Conservation (phyloP, 2,888 invertebrate species). For the Mechanitis messenoides region DNA sequence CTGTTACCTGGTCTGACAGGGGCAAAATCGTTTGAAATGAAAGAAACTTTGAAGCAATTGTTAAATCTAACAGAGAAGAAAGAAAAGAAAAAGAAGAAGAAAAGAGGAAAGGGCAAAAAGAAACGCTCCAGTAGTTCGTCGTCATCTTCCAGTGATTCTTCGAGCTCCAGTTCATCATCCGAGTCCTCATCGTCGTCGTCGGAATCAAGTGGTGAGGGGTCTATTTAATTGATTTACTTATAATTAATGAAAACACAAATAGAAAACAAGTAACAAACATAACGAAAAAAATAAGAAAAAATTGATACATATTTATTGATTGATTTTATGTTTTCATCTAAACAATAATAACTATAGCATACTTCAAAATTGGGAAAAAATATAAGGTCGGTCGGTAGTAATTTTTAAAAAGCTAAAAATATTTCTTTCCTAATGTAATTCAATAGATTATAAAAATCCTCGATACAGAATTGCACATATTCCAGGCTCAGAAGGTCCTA, state of each 20-base stretch:
- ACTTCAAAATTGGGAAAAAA: no score
- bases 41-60: constrained; percentile 80
- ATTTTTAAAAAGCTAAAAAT: no score
- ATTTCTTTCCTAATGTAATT: neutral
- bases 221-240: constrained; percentile 17
- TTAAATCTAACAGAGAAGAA: constrained; percentile 79
- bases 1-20: constrained; percentile 77
- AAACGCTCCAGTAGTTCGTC: constrained; percentile 80
- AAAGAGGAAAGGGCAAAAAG: constrained; percentile 80
- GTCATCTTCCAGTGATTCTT: constrained; percentile 82
- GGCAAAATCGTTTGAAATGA: constrained; percentile 77
- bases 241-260: no score
- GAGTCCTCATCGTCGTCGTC: constrained; percentile 78
- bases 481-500: constrained; percentile 71
- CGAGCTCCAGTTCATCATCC: constrained; percentile 78
- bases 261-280: no score
- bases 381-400: no score
- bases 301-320: no score
- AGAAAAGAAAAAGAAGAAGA: constrained; percentile 81
- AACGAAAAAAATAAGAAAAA: no score
- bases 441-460: constrained; percentile 2
- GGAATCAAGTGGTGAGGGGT: constrained; percentile 67
- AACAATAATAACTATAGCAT: no score
- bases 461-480: constrained; percentile 21
- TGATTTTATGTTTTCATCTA: no score